Conservation (phyloP, 2,113 vertebrate genomes). For the Pseudolaguvia tuberculata region DNA sequence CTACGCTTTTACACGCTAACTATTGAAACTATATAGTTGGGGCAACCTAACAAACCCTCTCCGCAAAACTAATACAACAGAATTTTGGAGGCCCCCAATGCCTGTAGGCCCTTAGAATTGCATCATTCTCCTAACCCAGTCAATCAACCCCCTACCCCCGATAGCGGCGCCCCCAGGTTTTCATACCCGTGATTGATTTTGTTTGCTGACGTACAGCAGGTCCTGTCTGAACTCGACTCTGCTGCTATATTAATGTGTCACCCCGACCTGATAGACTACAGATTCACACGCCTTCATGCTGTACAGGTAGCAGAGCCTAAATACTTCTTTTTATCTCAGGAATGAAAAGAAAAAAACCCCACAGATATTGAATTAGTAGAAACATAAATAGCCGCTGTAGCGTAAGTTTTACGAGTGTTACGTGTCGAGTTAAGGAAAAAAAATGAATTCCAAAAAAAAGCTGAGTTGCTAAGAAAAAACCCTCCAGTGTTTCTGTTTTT, state of each 20-base stretch:
- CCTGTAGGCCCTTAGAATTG: too few relatives aligned
- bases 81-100: too few relatives aligned
- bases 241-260: conserved; percentile 12
- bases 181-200: not conserved
- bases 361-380: not conserved
- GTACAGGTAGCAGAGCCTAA: not conserved
- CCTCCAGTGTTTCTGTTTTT: not conserved
- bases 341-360: not conserved
- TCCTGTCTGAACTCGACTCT: not conserved
- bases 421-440: too few relatives aligned
- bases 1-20: too few relatives aligned
- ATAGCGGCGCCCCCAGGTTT: not conserved
- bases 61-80: too few relatives aligned
- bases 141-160: too few relatives aligned
- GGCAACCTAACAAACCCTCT: too few relatives aligned
- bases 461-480: not conserved
- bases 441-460: not conserved
- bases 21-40: too few relatives aligned
- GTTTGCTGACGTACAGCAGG: not conserved
- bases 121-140: too few relatives aligned
- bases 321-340: not conserved
- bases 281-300: conserved; percentile 9
- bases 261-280: not conserved
- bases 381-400: not conserved
- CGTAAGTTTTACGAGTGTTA: not conserved